phyloP scores from a whole-genome alignment of 2,113 vertebrate species.

The Proteles cristata region DNA sequence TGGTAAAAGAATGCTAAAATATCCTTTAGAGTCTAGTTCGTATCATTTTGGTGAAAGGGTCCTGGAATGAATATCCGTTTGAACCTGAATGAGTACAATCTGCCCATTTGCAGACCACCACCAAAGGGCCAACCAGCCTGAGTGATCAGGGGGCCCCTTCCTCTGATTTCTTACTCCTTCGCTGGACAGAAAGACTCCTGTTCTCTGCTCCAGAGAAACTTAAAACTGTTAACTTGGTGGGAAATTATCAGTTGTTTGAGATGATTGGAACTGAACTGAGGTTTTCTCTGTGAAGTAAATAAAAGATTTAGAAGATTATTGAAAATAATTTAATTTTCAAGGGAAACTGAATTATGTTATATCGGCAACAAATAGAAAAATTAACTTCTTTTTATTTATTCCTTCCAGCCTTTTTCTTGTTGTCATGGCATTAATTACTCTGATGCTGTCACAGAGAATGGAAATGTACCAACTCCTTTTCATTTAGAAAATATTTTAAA shows the following conservation, averaged over 20 bases:
- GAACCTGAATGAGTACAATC: not conserved
- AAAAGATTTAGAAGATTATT: conserved; percentile 20
- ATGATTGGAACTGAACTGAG: not conserved
- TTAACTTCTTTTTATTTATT: not conserved
- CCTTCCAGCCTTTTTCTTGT: not conserved
- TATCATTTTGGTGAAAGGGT: not conserved
- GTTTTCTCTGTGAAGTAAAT: not conserved
- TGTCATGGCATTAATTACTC: not conserved
- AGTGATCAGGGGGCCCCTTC: not conserved
- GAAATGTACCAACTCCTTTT: not conserved
- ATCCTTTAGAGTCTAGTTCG: not conserved
- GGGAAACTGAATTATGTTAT: not conserved
- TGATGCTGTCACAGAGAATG: conserved; percentile 4
- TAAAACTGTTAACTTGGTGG: not conserved
- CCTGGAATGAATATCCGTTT: not conserved
- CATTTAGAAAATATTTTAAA: conserved; percentile 8
- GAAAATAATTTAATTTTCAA: conserved; percentile 43
- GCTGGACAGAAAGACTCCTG: not conserved
- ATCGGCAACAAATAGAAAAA: not conserved
- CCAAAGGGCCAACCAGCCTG: not conserved
- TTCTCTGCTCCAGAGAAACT: not conserved
- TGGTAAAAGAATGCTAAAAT: conserved; percentile 4
- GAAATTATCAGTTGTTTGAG: not conserved
- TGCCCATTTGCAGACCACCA: not conserved
- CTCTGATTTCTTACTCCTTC: not conserved